Conservation (phyloP, 2,113 vertebrate species). For the Pantherophis guttatus region DNA sequence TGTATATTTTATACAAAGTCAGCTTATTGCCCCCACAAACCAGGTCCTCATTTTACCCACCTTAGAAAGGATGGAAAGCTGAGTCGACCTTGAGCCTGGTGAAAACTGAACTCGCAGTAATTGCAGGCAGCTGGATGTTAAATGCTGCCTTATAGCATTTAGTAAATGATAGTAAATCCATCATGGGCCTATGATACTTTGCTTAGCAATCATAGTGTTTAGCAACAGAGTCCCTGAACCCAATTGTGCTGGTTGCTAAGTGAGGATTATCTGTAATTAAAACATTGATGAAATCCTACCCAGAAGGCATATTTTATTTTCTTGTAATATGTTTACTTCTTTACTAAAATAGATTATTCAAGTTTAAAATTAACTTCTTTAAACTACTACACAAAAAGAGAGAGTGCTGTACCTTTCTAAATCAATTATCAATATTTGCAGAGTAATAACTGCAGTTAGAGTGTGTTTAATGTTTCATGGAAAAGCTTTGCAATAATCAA, state of each 20-base stretch:
- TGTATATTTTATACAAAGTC: no score
- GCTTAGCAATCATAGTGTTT: background rate
- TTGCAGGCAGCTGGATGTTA: no score
- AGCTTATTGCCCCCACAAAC: no score
- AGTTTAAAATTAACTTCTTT: background rate
- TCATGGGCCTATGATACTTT: background rate
- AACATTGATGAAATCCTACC: background rate
- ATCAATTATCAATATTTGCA: conserved; percentile 14
- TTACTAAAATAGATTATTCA: background rate
- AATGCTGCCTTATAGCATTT: no score
- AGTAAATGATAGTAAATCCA: background rate
- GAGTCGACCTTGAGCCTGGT: no score
- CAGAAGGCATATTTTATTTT: background rate
- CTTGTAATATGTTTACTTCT: background rate
- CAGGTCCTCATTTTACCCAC: no score
- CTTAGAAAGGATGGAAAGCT: no score
- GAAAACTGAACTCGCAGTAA: no score
- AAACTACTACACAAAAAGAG: background rate
- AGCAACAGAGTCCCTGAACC: background rate
- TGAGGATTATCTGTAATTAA: background rate
- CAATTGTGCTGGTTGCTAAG: background rate
- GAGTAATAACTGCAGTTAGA: background rate
- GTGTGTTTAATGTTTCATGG: conserved; percentile 19
- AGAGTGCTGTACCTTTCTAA: background rate
- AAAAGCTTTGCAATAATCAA: background rate